Percentiles rank a stretch among this genome's conserved stretches.
Conservation (phyloP, 2,113 vertebrate species). For the Amia ocellicauda region DNA sequence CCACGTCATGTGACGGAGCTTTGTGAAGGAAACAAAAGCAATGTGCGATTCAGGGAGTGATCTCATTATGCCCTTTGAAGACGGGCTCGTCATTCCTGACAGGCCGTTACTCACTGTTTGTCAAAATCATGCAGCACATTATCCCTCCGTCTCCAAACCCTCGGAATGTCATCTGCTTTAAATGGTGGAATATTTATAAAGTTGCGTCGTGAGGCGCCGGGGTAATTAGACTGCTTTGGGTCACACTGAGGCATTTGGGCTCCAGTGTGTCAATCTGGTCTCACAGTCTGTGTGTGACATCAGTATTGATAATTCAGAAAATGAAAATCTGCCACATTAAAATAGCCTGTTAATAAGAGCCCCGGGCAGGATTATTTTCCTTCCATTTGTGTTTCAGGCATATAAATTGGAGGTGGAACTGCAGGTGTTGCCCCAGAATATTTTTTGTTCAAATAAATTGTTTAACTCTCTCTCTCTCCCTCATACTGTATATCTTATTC, state of each 20-base stretch:
- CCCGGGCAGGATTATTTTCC: neutral
- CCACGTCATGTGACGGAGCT: no score
- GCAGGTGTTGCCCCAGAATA: no score
- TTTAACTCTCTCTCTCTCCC: no score
- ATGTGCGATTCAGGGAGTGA: no score
- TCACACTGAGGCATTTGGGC: no score
- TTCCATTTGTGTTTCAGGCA: neutral
- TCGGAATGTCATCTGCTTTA: no score
- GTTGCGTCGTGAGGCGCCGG: neutral
- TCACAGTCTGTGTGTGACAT: neutral
- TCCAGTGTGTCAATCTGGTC: no score
- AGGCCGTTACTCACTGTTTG: constrained; percentile 20
- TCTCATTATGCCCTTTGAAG: neutral
- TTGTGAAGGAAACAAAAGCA: no score
- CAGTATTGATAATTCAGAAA: constrained; percentile 9
- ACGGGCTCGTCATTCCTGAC: neutral
- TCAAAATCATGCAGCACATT: constrained; percentile 3
- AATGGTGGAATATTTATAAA: no score
- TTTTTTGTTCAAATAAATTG: no score
- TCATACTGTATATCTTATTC: no score
- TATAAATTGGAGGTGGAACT: no score
- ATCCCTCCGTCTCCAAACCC: constrained; percentile 21
- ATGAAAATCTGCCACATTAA: constrained; percentile 6
- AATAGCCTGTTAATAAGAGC: neutral
- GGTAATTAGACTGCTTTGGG: neutral